A percentile compares a stretch with the other conserved stretches of the same genome.
Conservation (phyloP, 2,113 vertebrate species). For the Sporophila hypoxantha region DNA sequence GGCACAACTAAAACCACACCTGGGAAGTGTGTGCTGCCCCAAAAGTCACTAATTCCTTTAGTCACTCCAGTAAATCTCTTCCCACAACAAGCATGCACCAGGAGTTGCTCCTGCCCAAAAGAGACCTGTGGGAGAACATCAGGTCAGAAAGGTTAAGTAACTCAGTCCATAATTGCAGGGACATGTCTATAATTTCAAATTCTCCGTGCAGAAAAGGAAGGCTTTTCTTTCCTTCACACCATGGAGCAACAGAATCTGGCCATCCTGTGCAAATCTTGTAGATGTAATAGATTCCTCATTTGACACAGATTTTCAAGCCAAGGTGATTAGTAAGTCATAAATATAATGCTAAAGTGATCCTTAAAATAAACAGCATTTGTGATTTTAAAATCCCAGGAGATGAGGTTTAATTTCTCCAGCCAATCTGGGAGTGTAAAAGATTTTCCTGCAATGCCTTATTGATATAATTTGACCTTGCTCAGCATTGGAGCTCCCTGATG, state of each 20-base stretch:
- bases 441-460: constrained; percentile 40
- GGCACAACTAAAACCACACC: neutral
- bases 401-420: constrained; percentile 25
- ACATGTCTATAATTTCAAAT: constrained; percentile 22
- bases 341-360: constrained; percentile 21
- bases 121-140: neutral
- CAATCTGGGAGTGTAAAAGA: neutral
- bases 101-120: neutral
- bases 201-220: neutral
- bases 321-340: constrained; percentile 46
- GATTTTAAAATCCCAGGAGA: constrained; percentile 18
- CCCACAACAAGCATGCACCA: neutral
- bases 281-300: neutral
- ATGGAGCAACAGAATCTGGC: neutral
- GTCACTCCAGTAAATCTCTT: neutral
- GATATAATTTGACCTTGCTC: constrained; percentile 54
- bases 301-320: constrained; percentile 2
- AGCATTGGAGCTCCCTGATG: constrained; percentile 4
- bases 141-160: constrained; percentile 41
- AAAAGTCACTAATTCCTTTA: neutral
- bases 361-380: constrained; percentile 45
- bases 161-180: constrained; percentile 31
- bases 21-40: neutral
- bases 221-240: neutral
- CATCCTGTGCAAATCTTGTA: neutral